Conservation (phyloP, 2,797 vertebrate species). For the Onychomys arenicola region DNA sequence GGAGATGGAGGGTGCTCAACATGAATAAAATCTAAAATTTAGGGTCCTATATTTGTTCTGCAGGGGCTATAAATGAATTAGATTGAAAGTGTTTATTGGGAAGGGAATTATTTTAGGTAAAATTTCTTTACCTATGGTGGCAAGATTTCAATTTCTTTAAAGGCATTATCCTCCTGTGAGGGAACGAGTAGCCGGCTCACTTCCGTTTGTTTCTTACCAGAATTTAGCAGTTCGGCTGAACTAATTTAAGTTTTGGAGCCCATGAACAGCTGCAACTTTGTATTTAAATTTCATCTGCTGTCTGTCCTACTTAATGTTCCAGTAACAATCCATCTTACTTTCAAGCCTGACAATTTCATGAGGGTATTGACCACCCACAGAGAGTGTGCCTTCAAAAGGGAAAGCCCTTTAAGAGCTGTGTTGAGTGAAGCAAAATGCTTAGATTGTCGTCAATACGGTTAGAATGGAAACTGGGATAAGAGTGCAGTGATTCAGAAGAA, state of each 20-base stretch:
- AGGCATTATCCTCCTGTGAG: slow-evolving; percentile 25
- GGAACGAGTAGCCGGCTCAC: slow-evolving; percentile 37
- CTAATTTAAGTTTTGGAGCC: slow-evolving; percentile 77
- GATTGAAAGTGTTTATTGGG: neutral
- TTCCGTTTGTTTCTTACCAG: slow-evolving; percentile 74
- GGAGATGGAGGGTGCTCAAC: neutral
- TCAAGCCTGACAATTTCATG: slow-evolving; percentile 79
- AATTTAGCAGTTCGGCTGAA: slow-evolving; percentile 73
- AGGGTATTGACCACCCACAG: slow-evolving; percentile 77
- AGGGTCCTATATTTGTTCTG: neutral
- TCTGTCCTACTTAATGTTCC: slow-evolving; percentile 83
- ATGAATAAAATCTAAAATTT: neutral
- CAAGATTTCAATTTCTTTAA: slow-evolving; percentile 45
- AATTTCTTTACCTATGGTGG: slow-evolving; percentile 9
- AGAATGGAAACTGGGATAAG: slow-evolving; percentile 39
- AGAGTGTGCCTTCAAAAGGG: slow-evolving; percentile 73
- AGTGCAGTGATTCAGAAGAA: slow-evolving; percentile 72
- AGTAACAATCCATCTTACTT: slow-evolving; percentile 81
- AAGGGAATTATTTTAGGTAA: neutral
- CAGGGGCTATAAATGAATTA: neutral
- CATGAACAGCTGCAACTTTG: slow-evolving; percentile 74
- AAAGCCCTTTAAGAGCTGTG: slow-evolving; percentile 71
- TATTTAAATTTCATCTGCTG: slow-evolving; percentile 80
- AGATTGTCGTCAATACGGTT: slow-evolving; percentile 72
- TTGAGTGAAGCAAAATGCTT: slow-evolving; percentile 77